Evolutionary conservation across 2,797 vertebrate genomes (phyloP).

Genomic region (Diplodus puntazzo): DNA sequence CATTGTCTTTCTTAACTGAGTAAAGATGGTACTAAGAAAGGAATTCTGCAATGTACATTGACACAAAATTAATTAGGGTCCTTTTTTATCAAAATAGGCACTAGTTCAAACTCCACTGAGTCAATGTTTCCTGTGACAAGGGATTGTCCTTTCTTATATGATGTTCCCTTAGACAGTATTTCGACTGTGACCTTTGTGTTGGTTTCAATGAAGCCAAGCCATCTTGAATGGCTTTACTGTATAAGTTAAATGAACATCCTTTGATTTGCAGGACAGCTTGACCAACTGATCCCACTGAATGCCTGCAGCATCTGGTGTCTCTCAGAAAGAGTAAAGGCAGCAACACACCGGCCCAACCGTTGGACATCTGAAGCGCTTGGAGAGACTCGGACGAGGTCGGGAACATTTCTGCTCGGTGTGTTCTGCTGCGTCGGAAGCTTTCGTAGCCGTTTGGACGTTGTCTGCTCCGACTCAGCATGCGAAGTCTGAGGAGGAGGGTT

Average conservation of each 20-base stretch:
- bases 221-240: slow-evolving; percentile 34
- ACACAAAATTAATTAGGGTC: slow-evolving; percentile 22
- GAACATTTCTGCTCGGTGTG: no score
- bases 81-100: background rate
- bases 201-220: background rate
- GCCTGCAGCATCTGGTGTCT: slow-evolving; percentile 2
- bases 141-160: slow-evolving; percentile 20
- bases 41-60: slow-evolving; percentile 1
- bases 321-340: background rate
- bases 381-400: no score
- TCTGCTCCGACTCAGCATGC: no score
- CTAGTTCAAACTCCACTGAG: slow-evolving; percentile 6
- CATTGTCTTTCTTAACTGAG: slow-evolving; percentile 6
- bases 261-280: slow-evolving; percentile 3
- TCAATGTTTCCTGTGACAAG: slow-evolving; percentile 7
- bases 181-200: slow-evolving; percentile 17
- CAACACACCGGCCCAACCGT: no score
- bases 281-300: background rate
- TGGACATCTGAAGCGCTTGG: no score
- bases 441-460: no score
- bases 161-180: slow-evolving; percentile 6
- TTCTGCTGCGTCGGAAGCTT: no score
- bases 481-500: no score
- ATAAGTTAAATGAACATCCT: slow-evolving; percentile 7
- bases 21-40: slow-evolving; percentile 11